phyloP scores from a whole-genome alignment of 1,140 invertebrate genomes.

The Trigoniulus corallinus region DNA sequence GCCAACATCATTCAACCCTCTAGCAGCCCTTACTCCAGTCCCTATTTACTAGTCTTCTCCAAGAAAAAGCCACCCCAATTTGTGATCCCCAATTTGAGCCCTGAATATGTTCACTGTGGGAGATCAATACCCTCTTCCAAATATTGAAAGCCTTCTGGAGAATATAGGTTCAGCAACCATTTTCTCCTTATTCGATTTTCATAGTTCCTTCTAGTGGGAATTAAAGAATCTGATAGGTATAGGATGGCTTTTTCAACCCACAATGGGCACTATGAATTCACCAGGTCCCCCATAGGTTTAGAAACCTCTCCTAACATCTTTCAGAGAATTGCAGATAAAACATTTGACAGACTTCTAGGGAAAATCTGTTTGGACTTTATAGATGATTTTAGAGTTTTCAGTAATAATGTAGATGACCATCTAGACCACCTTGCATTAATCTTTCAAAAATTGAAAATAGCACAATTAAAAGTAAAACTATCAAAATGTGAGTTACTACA shows the following conservation, averaged over 20 bases:
- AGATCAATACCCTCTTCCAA: constrained; percentile 9
- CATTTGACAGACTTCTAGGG: neutral
- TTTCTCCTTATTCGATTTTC: neutral
- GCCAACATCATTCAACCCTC: neutral
- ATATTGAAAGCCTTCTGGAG: neutral
- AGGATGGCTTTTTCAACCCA: constrained; percentile 1
- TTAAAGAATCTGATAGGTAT: neutral
- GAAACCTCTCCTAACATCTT: neutral
- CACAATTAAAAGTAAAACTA: constrained; percentile 4
- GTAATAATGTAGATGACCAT: neutral
- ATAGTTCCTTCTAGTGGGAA: neutral
- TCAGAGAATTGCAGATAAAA: neutral
- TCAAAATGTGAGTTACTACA: constrained; percentile 6
- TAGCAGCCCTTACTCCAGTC: neutral
- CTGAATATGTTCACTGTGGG: constrained; percentile 10
- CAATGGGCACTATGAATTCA: neutral
- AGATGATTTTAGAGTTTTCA: constrained; percentile 9
- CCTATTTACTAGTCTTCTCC: neutral
- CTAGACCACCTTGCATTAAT: neutral
- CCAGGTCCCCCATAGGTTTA: constrained; percentile 1
- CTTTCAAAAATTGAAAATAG: constrained; percentile 1
- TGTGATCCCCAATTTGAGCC: constrained; percentile 7
- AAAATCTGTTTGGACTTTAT: constrained; percentile 1
- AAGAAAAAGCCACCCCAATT: neutral
- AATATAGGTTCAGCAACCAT: neutral